Base-by-base conservation (phyloP, 35 echinoderm and acorn worm genomes). In the Anneissia japonica region DNA sequence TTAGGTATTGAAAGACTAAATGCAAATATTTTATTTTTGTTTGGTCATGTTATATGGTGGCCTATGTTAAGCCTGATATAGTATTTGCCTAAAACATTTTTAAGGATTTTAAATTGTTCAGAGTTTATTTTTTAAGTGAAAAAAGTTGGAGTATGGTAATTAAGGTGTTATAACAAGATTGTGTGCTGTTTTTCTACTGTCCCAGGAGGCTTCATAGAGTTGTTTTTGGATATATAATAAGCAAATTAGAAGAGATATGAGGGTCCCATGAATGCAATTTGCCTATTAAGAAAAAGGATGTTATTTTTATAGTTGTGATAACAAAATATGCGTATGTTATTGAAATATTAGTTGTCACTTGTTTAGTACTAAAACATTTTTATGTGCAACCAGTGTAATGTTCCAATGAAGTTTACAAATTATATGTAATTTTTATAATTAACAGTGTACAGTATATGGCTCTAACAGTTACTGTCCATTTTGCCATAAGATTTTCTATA, bases 1-100 rank as follows among this genome's bases (percentile, higher is more conserved):
- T 64, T 64, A 64, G 51, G 51, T 64, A 64, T 64, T 64, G 19
- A 64, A 23, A 81, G 30, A 38, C 35, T 39, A 81, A 81, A 81
- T 81, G 79, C 79, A 81, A 81, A 81, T 81, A 81, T 81, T 81
- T 81, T 81, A 38, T 81, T 38, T 81, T 81, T 81, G 35, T 81
- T 81, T 81, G 79, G 79, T 39, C 79, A 38, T 36, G 34, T 81
- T 38, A 37, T 39, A 35, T 26, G 26, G 9, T 81, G 79, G 37
- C 79, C 79, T 38, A 36, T 34, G 35, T 38, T 81, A 39, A 11
- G 35, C 35, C 35, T 81, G 38, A 38, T 81, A 81, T 81, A 38
- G 38, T 81, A 81, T 81, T 81, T 81, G 79, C 79, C 38, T 36
- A 81, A n/a, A 39, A 81, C 79, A 38, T 81, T 64, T 64, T 64